These are phyloP conservation scores for Subacronicta megacephala DNA, from an alignment of 2,888 invertebrate species.

Conservation along the genomic window DNA sequence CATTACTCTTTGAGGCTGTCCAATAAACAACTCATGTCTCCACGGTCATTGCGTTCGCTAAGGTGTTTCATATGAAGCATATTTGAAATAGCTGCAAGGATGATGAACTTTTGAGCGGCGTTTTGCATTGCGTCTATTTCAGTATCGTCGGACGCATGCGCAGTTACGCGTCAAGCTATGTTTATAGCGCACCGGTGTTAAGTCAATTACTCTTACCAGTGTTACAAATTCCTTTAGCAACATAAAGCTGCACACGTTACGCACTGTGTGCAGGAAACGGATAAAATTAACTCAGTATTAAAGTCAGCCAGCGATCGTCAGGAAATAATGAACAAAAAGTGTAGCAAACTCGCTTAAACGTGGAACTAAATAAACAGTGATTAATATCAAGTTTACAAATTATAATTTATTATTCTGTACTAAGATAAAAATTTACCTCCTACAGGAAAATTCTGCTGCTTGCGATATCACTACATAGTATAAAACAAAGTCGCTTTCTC, in stretches of 20 bases:
- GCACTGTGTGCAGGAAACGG: conserved; percentile 39
- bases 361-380: background rate
- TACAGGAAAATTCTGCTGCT: conserved; percentile 4
- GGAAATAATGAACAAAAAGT: conserved; percentile 18
- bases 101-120: conserved; percentile 79
- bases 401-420: background rate
- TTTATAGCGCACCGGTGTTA: conserved; percentile 61
- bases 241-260: conserved; percentile 39
- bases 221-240: conserved; percentile 59
- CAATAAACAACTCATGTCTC: conserved; percentile 60
- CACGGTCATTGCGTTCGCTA: conserved; percentile 58
- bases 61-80: conserved; percentile 73
- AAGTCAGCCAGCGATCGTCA: conserved; percentile 22
- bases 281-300: conserved; percentile 32
- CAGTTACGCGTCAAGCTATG: conserved; percentile 59
- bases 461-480: no score
- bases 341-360: conserved; percentile 8
- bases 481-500: no score
- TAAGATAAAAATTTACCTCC: background rate
- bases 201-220: conserved; percentile 63
- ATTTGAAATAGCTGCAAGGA: conserved; percentile 77
- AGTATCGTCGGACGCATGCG: conserved; percentile 62
- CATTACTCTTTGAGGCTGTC: conserved; percentile 54
- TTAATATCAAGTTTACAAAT: background rate
- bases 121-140: conserved; percentile 82